Percentiles rank a stretch among this genome's conserved stretches.
These are phyloP conservation scores for Tragulus kanchil DNA, from an alignment of 2,113 vertebrate genomes.

Conservation along the genomic window DNA sequence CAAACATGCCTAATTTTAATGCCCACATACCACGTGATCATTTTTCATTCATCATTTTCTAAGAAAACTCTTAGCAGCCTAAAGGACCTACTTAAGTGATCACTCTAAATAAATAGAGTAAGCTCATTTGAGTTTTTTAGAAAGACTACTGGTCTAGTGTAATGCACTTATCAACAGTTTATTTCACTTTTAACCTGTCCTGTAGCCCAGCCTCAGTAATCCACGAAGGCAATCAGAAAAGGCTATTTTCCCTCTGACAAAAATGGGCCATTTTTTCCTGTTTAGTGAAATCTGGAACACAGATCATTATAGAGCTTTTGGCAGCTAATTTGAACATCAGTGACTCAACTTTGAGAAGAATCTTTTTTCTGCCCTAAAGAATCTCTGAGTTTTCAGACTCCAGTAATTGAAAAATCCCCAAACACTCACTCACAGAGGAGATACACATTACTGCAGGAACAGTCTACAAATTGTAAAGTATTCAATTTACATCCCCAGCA, in stretches of 20 bases:
- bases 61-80: conserved; percentile 82
- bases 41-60: conserved; percentile 64
- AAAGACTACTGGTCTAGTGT: conserved; percentile 80
- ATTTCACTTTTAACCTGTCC: conserved; percentile 83
- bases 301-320: conserved; percentile 90
- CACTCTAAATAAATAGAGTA: conserved; percentile 72
- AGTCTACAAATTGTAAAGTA: conserved; percentile 92
- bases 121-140: conserved; percentile 82
- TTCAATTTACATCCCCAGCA: conserved; percentile 92
- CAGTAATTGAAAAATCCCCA: conserved; percentile 92
- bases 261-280: conserved; percentile 87
- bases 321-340: conserved; percentile 92
- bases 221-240: conserved; percentile 67
- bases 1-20: conserved; percentile 67
- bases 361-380: conserved; percentile 91
- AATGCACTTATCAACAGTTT: conserved; percentile 79
- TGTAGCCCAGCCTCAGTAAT: conserved; percentile 66
- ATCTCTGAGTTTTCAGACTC: conserved; percentile 91
- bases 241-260: conserved; percentile 75
- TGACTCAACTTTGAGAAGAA: conserved; percentile 89
- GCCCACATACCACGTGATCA: conserved; percentile 74
- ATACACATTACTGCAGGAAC: conserved; percentile 90
- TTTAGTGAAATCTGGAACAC: conserved; percentile 90
- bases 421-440: conserved; percentile 91
- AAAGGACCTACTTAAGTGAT: conserved; percentile 79